These are phyloP conservation scores for Elmis aenea DNA, from an alignment of 2,888 invertebrate genomes.

Conservation along the genomic window DNA sequence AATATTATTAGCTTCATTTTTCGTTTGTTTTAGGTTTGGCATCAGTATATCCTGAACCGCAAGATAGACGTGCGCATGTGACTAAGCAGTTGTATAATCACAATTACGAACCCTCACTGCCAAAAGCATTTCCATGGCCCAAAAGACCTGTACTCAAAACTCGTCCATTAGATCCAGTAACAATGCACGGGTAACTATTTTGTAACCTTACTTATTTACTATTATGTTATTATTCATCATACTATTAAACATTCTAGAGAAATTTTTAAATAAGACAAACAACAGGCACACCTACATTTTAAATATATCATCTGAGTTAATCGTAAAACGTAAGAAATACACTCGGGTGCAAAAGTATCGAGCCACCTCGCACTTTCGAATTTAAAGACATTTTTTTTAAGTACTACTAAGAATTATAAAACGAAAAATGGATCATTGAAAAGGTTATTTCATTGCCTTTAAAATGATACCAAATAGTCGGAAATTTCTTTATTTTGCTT, in stretches of 20 bases:
- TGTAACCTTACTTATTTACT: neutral
- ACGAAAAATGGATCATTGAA: no score
- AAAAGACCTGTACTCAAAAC: conserved; percentile 37
- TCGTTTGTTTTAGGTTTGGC: conserved; percentile 60
- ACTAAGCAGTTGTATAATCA: conserved; percentile 71
- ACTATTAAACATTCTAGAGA: neutral
- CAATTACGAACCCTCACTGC: conserved; percentile 74
- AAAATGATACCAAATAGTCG: no score
- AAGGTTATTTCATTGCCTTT: no score
- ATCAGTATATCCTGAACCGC: conserved; percentile 81
- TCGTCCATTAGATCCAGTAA: conserved; percentile 36
- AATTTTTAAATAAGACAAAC: no score
- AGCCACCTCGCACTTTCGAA: no score
- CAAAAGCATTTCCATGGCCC: conserved; percentile 62
- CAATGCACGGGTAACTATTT: conserved; percentile 31
- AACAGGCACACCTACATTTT: no score
- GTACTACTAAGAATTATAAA: no score
- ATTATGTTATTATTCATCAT: neutral
- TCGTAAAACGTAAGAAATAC: no score
- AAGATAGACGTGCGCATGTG: conserved; percentile 67
- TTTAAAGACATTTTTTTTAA: no score
- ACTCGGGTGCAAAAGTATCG: no score
- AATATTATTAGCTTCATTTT: neutral
- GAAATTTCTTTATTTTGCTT: no score
- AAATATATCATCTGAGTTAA: no score